A percentile compares a stretch with the other conserved stretches of the same genome.
Conservation (phyloP, 2,113 vertebrate genomes). For the Odontesthes bonariensis region DNA sequence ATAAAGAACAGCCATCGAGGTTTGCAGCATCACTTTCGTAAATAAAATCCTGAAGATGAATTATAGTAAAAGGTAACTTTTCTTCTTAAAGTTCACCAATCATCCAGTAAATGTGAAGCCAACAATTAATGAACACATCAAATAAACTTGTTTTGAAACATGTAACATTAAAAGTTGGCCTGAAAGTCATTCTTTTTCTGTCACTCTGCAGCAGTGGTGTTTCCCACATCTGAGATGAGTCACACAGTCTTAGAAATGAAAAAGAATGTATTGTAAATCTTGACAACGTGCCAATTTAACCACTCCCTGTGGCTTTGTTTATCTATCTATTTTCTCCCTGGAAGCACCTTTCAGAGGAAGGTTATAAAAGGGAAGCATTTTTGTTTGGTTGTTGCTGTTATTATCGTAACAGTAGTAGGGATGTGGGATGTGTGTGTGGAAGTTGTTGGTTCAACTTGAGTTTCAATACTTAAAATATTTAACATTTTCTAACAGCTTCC, state of each 20-base stretch:
- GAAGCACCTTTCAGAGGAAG: neutral
- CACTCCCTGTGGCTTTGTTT: neutral
- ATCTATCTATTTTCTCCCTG: neutral
- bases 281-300: neutral
- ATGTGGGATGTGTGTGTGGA: neutral
- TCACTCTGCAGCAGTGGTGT: neutral
- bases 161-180: neutral
- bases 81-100: neutral
- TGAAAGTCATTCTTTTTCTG: neutral
- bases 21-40: conserved; percentile 7
- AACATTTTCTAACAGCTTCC: neutral
- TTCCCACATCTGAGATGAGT: neutral
- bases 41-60: neutral
- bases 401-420: too few species aligned
- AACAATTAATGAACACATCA: neutral
- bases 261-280: conserved; percentile 1
- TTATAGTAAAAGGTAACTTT: neutral
- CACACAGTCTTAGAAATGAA: neutral
- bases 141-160: neutral
- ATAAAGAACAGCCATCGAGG: conserved; percentile 1
- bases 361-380: too few species aligned
- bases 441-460: neutral
- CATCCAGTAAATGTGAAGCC: too few species aligned
- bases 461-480: neutral
- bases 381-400: too few species aligned